Base-by-base conservation (phyloP, 2,113 vertebrate genomes). In the Syrmaticus mikado region DNA sequence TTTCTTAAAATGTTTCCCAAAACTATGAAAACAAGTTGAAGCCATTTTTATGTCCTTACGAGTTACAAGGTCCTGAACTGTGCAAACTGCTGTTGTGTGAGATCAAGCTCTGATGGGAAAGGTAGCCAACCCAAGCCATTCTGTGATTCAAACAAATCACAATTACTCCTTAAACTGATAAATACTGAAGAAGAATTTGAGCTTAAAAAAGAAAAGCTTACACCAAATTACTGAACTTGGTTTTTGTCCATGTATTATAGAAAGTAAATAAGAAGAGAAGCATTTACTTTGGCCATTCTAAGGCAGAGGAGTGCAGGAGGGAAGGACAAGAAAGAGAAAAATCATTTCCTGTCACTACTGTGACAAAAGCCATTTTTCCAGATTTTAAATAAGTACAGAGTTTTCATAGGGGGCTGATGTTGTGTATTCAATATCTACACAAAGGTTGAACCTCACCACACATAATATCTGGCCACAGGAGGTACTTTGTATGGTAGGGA, bases 401-500 rank as follows among this genome's bases (percentile, higher is more conserved):
- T 34, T 90, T 62, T 79, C 46, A 18, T 46, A 16, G 55, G 36
- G 64, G 64, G 20, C 45, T 14, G 30, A 7, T 78, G 27, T 28
- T 1, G 0, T 32, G 0, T 46, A 14, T 62, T 61, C 96, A 93
- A 28, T 94, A 48, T 17, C 90, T 85, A 17, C 99, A 99, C 13
- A 89, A 94, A 27, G 98, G 98, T 3, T 98, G 97, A 17, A 96
- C 74, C 5, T 62, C 24, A 21, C 97, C 98, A 80, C 99, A 99
- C 48, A 98, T n/a, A 15, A 98, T 95, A 38, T 97, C 96, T 14
- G 98, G 98, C 98, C 98, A 99, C 16, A 99, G n/a, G 48, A 98
- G 88, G 50, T 98, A 98, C 92, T 96, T 98, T 7, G 38, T 28
- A 8, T 97, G 97, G 96, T 98, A 99, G 8, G 98, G 96, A 13